Base-by-base conservation (phyloP, 2,888 invertebrate species). In the Conops quadrifasciatus region DNA sequence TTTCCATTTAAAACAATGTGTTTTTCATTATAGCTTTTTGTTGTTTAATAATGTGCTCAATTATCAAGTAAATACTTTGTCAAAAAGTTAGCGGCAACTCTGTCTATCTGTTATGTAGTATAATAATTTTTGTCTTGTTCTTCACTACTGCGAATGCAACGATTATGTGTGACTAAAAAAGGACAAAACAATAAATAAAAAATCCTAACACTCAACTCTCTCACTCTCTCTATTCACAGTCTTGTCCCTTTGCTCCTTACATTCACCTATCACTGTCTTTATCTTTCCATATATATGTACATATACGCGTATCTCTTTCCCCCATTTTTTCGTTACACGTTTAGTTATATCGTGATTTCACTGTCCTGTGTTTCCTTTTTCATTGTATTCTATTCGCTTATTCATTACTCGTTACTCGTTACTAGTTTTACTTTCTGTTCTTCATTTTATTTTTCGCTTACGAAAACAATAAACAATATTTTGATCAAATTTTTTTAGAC, bases 161-260 rank as follows among this genome's bases (percentile, higher is more conserved):
- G 82, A 82, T 80, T 83, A 79, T 81, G 82, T 82, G 82, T 82
- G 82, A 82, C 82, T 78, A 77, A 67, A 45, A 62, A 51, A 62
- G 21, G 4, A 49, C 16, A 62, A 28, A 64, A 65, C 51, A n/a
- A 24, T 26, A 28, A 15, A 13, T n/a, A 53, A 66, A 51, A 36
- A 4, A n/a, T n/a, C n/a, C n/a, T n/a, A n/a, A n/a, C n/a, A n/a
- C n/a, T n/a, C n/a, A n/a, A n/a, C n/a, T n/a, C n/a, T n/a, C n/a
- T n/a, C n/a, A n/a, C n/a, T n/a, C n/a, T n/a, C n/a, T n/a, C n/a
- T n/a, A n/a, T n/a, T n/a, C n/a, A n/a, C n/a, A n/a, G n/a, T n/a
- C n/a, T n/a, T n/a, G n/a, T n/a, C n/a, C n/a, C n/a, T n/a, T n/a
- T n/a, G n/a, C n/a, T n/a, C n/a, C n/a, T n/a, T n/a, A n/a, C n/a